These are phyloP conservation scores for Apotomis capreana DNA, from an alignment of 2,888 invertebrate species.

Conservation along the genomic window DNA sequence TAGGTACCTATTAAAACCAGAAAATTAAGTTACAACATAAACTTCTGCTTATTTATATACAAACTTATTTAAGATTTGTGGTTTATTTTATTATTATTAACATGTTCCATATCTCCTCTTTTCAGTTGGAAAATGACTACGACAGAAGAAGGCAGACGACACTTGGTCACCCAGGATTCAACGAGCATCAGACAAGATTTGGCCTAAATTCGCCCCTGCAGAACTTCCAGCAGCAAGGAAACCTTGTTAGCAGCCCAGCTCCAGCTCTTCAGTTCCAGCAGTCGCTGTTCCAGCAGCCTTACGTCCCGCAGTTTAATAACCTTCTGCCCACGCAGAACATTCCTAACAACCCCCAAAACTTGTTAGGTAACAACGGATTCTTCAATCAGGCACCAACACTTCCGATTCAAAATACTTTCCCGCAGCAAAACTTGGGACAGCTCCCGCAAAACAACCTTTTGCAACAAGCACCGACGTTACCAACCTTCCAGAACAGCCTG, in stretches of 20 bases:
- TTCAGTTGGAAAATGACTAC: slow-evolving; percentile 80
- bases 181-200: slow-evolving; percentile 77
- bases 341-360: slow-evolving; percentile 54
- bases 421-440: slow-evolving; percentile 61
- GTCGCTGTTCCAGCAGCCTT: slow-evolving; percentile 69
- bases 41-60: background rate
- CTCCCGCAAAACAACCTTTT: slow-evolving; percentile 60
- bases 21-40: no score
- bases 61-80: no score
- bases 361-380: slow-evolving; percentile 60
- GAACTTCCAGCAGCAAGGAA: slow-evolving; percentile 69
- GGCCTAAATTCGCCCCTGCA: slow-evolving; percentile 74
- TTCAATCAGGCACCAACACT: slow-evolving; percentile 61
- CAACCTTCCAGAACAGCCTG: slow-evolving; percentile 66
- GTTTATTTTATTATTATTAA: slow-evolving; percentile 4
- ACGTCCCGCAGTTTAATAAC: slow-evolving; percentile 73
- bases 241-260: slow-evolving; percentile 61
- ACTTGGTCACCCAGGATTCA: slow-evolving; percentile 72
- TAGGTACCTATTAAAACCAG: no score
- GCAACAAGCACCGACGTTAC: slow-evolving; percentile 68
- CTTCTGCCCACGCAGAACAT: slow-evolving; percentile 54
- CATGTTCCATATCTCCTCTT: slow-evolving; percentile 50
- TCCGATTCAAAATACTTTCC: slow-evolving; percentile 61
- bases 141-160: slow-evolving; percentile 75
- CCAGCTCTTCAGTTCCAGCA: slow-evolving; percentile 54